phyloP scores from a whole-genome alignment of 2,797 vertebrate species.

The Rhinoraja longicauda region DNA sequence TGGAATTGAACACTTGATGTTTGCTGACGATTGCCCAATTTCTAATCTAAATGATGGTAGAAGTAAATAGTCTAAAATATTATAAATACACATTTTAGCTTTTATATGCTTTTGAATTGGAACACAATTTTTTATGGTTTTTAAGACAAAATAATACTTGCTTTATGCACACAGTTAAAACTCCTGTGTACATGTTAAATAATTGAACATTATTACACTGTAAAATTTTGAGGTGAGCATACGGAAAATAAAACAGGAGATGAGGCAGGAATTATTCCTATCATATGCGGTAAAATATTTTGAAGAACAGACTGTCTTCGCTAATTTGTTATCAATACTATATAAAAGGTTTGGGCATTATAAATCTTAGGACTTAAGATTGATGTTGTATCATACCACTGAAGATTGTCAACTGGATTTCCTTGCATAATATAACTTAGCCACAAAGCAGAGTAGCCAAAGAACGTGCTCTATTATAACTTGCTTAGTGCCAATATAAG shows the following conservation, averaged over 20 bases:
- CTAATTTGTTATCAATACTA: not conserved
- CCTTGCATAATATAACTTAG: not conserved
- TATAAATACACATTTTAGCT: not conserved
- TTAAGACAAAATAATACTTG: not conserved
- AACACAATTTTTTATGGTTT: not conserved
- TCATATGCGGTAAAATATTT: not conserved
- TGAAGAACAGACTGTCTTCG: not conserved
- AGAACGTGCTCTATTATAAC: not conserved
- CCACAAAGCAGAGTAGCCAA: not conserved
- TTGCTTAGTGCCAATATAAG: not conserved
- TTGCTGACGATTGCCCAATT: too few species aligned
- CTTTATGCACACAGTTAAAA: not conserved
- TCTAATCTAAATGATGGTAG: too few species aligned
- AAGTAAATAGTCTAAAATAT: not conserved
- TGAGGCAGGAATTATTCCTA: not conserved
- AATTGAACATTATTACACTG: not conserved
- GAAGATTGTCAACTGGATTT: not conserved
- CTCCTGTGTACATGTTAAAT: not conserved
- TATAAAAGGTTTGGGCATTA: too few species aligned
- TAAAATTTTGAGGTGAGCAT: not conserved
- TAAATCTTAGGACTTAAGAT: not conserved
- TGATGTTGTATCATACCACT: not conserved
- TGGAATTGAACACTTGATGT: too few species aligned
- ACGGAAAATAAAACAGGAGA: not conserved
- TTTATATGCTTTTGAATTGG: not conserved